Base-by-base conservation (phyloP, 2,113 vertebrate genomes). In the Nannospalax galili region DNA sequence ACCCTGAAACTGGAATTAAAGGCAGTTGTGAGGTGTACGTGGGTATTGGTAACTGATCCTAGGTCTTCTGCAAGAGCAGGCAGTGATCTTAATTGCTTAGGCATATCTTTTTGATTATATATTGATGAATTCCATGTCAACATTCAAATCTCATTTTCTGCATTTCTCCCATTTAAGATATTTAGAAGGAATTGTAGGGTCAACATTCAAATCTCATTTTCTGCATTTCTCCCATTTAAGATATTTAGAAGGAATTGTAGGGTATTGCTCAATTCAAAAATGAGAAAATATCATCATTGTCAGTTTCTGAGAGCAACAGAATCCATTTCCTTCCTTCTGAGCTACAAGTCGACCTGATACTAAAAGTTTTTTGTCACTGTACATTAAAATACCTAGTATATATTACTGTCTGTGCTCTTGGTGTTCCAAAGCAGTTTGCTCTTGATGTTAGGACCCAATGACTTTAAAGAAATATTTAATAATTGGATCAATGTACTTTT, bases 401-500 rank as follows among this genome's bases (percentile, higher is more conserved):
- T 30, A 35, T 60, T 75, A 69, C 88, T 96, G 87, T 80, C 64
- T 35, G 5, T 74, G 20, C 7, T 75, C 88, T 60, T 82, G 14
- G 32, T 78, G 8, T 30, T 60, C 17, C n/a, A 9, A 80, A 40
- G 28, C 56, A 30, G 74, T 73, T 95, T 92, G 19, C 22, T 58
- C 17, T 79, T 85, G 30, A 42, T 74, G 4, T 17, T 19, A 74
- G 19, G 74, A 86, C 15, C 9, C 77, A 15, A 12, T 73, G 3
- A 90, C 42, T 45, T 32, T 35, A 65, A 96, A 32, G 3, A 90
- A 87, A 7, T 85, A 0, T 84, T 84, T 92, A 96, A 81, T 80
- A 80, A 67, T 90, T 88, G 32, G 7, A 3, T 80, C 37, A 93
- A 42, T 64, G 12, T 17, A 37, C 14, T 60, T 65, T 77, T 82